Percentiles rank a stretch among this genome's conserved stretches.
Evolutionary conservation across 1,140 invertebrate species (phyloP).

Genomic region (Drosophila simulans): DNA sequence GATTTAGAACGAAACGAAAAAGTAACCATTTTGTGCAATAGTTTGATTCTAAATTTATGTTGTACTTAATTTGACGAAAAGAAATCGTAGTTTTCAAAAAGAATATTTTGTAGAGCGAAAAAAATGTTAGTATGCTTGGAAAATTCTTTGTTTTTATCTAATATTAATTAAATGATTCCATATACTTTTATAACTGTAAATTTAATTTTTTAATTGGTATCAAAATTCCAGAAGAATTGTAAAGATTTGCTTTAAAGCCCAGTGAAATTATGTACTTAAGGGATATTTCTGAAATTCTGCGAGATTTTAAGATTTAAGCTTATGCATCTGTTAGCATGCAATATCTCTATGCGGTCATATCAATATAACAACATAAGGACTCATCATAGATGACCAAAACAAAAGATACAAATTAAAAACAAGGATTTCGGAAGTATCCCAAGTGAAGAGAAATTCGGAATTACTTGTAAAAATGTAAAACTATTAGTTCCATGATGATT

Average conservation of each 20-base stretch:
- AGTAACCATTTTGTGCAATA: slow-evolving; percentile 45
- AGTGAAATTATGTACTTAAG: background rate
- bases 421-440: background rate
- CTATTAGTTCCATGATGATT: background rate
- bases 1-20: background rate
- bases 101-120: background rate
- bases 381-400: background rate
- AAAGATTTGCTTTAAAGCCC: background rate
- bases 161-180: background rate
- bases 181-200: background rate
- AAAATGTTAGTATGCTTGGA: background rate
- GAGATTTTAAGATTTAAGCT: background rate
- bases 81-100: background rate
- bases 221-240: background rate
- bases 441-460: background rate
- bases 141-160: background rate
- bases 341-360: slow-evolving; percentile 16
- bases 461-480: background rate
- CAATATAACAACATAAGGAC: slow-evolving; percentile 13
- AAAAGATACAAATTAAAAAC: background rate
- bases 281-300: slow-evolving; percentile 1
- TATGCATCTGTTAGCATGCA: background rate
- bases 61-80: slow-evolving; percentile 7
- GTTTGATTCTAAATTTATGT: slow-evolving; percentile 26
- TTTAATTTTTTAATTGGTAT: no score